Percentiles rank a stretch among this genome's conserved stretches.
Conservation (phyloP, 1,140 invertebrate genomes). For the Holotrichia oblita region DNA sequence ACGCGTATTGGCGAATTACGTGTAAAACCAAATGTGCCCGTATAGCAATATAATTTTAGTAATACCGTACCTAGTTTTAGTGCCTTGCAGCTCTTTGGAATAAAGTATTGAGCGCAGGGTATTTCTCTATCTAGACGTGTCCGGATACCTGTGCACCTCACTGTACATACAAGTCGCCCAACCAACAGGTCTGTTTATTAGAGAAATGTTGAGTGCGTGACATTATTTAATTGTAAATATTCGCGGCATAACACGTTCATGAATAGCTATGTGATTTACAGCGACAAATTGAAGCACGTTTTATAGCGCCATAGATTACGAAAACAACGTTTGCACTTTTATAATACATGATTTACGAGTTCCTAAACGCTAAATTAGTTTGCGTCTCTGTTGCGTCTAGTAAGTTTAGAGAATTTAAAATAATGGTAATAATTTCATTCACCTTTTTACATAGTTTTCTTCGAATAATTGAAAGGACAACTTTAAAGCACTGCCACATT, state of each 20-base stretch:
- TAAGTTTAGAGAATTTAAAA: background rate
- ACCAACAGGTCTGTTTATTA: constrained; percentile 13
- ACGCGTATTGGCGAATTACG: no score
- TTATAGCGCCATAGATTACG: background rate
- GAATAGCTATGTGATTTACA: background rate
- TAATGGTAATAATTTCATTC: background rate
- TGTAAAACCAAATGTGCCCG: no score
- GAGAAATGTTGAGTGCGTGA: background rate
- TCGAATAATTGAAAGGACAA: background rate
- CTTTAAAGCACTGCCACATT: constrained; percentile 30
- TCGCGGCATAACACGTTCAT: constrained; percentile 1
- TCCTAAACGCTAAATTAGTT: background rate
- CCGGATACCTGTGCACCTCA: no score
- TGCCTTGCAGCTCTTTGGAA: no score
- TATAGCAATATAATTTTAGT: no score
- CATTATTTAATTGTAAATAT: constrained; percentile 26
- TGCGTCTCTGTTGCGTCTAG: background rate
- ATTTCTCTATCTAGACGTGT: no score
- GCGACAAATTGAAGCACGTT: background rate
- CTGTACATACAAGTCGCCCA: no score
- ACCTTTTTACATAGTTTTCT: background rate
- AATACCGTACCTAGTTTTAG: no score
- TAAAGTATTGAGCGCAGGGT: no score
- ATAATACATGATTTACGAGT: background rate
- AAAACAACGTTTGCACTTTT: background rate